Evolutionary conservation across 2,888 invertebrate species (phyloP), one percentile per base, ranked within the genome.

Genomic region (Reticulitermes lucifugus): DNA sequence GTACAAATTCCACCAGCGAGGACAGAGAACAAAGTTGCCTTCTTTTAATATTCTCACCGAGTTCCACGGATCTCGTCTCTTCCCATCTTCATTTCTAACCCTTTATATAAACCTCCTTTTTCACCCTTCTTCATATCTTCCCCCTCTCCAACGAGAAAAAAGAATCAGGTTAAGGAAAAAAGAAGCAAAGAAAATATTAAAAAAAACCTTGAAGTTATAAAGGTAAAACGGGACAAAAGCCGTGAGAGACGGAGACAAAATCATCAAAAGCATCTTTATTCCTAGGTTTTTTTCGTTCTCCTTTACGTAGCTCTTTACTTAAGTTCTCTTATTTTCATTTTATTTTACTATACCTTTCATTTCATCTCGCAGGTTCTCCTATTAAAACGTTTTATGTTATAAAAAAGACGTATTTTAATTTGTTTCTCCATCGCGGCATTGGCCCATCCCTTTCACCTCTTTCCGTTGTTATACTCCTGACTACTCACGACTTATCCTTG

Each of bases 1-100:
- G 10, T 51, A 51, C 51, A 12, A 60, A n/a, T 60, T n/a, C 21
- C 60, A 14, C 51, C 51, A 60, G 21, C 3, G 18, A 60, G 60
- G 71, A 14, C 35, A 7, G n/a, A 35, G 71, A 71, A 29, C 6
- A 35, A 9, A 12, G 71, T 14, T 25, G 4, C 71, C 25, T 71
- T 71, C 71, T 71, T 71, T 71, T 71, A 71, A 71, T 71, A 71
- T 71, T 71, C 71, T 71, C 14, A 14, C 25, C 71, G 18, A 25
- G 71, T 71, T 71, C 71, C 29, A 5, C 3, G 29, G 35, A 18
- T 35, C 35, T 29, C 14, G 25, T 25, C 35, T 35, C n/a, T 71
- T n/a, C 71, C 71, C 4, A 35, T 35, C 35, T 35, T 35, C 35
- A 35, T n/a, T 71, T 71, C 35, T 35, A 35, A 71, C 71, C 71